Base-by-base conservation (phyloP, 2,113 vertebrate species). In the Jacana jacana region DNA sequence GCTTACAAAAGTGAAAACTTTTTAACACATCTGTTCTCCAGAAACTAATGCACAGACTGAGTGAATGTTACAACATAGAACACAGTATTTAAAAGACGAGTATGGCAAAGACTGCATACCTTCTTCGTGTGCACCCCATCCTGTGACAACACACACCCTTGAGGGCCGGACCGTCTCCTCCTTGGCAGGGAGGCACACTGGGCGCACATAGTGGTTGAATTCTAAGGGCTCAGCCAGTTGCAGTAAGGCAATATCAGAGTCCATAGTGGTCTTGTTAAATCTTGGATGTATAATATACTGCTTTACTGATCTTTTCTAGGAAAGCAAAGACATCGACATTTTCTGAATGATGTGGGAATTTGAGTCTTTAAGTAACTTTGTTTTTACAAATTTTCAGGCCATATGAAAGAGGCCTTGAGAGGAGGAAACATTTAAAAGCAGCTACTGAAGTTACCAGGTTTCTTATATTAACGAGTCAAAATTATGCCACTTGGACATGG, bases 281-380 rank as follows among this genome's bases (percentile, higher is more conserved):
- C 88, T 40, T 20, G 97, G 88, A 84, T 97, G 96, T 17, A 61
- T 51, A 19, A 97, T 28, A 9, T 86, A 77, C 40, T 79, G 66
- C 42, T 94, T 95, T 51, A 98, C 69, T 30, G 51, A 51, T 31
- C 91, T 97, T 92, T 92, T 94, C 97, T 98, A 70, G 25, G 82
- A 94, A 95, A 92, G 28, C 19, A 89, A 88, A 88, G 48, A 48
- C 24, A 71, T 35, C 0, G 6, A 48, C 17, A 30, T 81, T 78
- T 81, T 64, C n/a, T 81, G 66, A 75, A 48, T 35, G 13, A 55
- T 25, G 42, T 60, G 9, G 17, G 24, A 76, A 44, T 42, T 8
- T 22, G 12, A 71, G 19, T 35, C 18, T 57, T 66, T 48, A 49
- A 40, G 11, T 19, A 57, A 69, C 40, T 72, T 71, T 6, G 22